Conservation (phyloP, 2,888 invertebrate genomes). For the Caenorhabditis angaria region DNA sequence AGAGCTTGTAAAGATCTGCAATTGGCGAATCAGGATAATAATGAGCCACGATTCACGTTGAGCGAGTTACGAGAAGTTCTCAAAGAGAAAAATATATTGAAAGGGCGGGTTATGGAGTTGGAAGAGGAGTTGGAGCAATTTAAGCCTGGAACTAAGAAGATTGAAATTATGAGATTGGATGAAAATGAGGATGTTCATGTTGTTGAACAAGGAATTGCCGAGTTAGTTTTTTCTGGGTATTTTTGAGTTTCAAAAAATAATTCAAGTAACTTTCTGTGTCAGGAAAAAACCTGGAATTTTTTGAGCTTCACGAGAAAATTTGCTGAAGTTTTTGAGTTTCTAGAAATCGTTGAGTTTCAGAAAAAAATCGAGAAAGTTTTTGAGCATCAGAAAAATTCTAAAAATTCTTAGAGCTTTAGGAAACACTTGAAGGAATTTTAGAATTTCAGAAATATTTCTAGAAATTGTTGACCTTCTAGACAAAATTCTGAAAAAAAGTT, state of each 20-base stretch:
- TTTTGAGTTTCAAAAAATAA: background rate
- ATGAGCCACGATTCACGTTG: slow-evolving; percentile 82
- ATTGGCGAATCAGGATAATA: slow-evolving; percentile 31
- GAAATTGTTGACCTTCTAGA: no score
- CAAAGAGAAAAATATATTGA: slow-evolving; percentile 90
- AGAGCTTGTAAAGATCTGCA: slow-evolving; percentile 82
- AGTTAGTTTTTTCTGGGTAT: background rate
- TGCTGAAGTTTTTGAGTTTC: no score
- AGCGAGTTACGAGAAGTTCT: slow-evolving; percentile 86
- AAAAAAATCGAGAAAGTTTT: no score
- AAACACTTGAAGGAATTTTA: no score
- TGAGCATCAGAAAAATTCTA: no score
- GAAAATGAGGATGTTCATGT: slow-evolving; percentile 10
- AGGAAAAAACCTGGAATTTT: no score
- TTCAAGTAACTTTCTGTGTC: no score
- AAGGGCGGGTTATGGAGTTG: slow-evolving; percentile 85
- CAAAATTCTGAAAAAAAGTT: no score
- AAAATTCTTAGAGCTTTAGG: no score
- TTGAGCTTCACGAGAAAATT: no score
- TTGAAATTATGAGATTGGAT: slow-evolving; percentile 35
- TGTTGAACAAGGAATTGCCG: background rate
- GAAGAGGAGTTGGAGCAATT: slow-evolving; percentile 84
- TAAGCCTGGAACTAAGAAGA: slow-evolving; percentile 37
- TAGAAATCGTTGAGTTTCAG: no score
- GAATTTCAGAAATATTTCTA: no score